Evolutionary conservation across 1,140 invertebrate genomes (phyloP).

Genomic region (Eupristina koningsbergeri): DNA sequence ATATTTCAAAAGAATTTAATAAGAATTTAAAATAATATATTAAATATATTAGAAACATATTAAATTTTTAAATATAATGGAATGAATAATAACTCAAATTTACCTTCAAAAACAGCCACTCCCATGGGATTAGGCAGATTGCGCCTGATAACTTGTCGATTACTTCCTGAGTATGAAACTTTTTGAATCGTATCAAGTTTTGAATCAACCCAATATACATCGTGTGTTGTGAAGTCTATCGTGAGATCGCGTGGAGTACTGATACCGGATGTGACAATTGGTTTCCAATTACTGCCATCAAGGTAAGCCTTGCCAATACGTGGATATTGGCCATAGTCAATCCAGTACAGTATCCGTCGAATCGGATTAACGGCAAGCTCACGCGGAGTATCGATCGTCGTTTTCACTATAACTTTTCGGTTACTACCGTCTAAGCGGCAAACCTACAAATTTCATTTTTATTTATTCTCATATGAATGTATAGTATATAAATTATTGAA

Average conservation of each 20-base stretch:
- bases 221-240: slow-evolving; percentile 94
- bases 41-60: too few species aligned
- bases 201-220: slow-evolving; percentile 98
- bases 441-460: slow-evolving; percentile 2
- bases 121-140: slow-evolving; percentile 97
- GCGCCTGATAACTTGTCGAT: slow-evolving; percentile 86
- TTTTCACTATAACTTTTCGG: slow-evolving; percentile 92
- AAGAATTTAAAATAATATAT: too few species aligned
- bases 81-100: neutral
- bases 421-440: slow-evolving; percentile 92
- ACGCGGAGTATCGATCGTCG: slow-evolving; percentile 92
- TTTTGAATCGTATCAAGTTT: slow-evolving; percentile 93
- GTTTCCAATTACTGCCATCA: slow-evolving; percentile 90
- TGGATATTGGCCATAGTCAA: slow-evolving; percentile 97
- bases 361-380: slow-evolving; percentile 97
- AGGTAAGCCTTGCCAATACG: slow-evolving; percentile 92
- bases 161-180: slow-evolving; percentile 85
- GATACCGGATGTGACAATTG: slow-evolving; percentile 92
- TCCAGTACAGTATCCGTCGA: slow-evolving; percentile 95
- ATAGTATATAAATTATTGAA: too few species aligned
- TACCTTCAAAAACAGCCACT: slow-evolving; percentile 85
- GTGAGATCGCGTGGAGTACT: slow-evolving; percentile 93
- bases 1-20: too few species aligned
- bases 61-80: too few species aligned
- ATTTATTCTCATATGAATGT: too few species aligned